Evolutionary conservation across 2,113 vertebrate species (phyloP).

Genomic region (Myocastor coypus): DNA sequence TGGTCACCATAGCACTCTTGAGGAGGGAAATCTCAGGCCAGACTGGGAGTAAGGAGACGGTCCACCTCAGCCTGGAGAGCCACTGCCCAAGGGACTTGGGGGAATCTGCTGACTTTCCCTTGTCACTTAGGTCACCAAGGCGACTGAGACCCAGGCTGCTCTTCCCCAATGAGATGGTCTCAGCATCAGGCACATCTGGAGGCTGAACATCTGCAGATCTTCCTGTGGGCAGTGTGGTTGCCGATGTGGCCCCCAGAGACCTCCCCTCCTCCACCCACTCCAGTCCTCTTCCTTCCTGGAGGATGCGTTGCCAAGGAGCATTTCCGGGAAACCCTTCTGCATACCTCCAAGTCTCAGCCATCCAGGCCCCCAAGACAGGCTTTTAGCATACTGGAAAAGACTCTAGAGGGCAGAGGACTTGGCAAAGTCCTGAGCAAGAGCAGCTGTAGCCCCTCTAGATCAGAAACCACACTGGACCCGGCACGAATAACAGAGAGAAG

Average conservation of each 20-base stretch:
- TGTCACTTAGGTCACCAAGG: not conserved
- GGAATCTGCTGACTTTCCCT: no score
- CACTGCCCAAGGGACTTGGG: no score
- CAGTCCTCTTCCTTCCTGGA: not conserved
- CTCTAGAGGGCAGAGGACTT: fast-evolving
- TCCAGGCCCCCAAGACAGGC: not conserved
- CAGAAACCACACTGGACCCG: not conserved
- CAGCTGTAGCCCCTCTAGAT: not conserved
- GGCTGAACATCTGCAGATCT: not conserved
- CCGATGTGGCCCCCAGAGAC: fast-evolving
- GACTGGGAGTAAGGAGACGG: fast-evolving
- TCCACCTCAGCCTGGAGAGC: not conserved
- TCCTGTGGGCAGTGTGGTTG: not conserved
- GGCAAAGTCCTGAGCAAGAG: not conserved
- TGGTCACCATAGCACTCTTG: not conserved
- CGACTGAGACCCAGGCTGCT: not conserved
- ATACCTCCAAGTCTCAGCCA: not conserved
- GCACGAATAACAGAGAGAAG: not conserved
- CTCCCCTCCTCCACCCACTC: not conserved
- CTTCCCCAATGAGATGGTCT: not conserved
- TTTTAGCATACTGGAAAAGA: not conserved
- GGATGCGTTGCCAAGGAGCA: not conserved
- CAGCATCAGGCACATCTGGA: not conserved
- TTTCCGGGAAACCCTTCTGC: not conserved
- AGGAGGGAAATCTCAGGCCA: no score